These are phyloP conservation scores for Isichthys henryi DNA, from an alignment of 2,113 vertebrate genomes.

Conservation along the genomic window DNA sequence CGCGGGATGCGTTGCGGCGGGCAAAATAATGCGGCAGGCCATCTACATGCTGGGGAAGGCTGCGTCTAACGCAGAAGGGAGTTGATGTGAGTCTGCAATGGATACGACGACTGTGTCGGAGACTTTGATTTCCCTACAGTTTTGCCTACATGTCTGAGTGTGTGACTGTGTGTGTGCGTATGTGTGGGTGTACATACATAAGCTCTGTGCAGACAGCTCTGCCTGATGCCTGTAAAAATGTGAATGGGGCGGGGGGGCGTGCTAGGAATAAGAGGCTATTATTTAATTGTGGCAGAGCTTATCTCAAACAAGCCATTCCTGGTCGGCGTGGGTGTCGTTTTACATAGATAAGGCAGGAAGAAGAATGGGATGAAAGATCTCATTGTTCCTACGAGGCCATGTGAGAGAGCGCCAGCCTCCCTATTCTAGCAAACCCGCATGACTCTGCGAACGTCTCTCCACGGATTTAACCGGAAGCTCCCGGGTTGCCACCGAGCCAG, in stretches of 20 bases:
- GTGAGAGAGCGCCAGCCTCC: not conserved
- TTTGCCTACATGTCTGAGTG: not conserved
- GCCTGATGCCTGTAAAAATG: not conserved
- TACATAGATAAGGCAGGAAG: not conserved
- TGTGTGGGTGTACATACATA: not conserved
- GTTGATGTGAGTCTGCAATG: not conserved
- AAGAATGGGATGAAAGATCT: not conserved
- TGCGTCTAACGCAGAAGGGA: not conserved
- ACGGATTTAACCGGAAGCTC: not conserved
- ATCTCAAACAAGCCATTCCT: not conserved
- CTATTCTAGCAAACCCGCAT: not conserved
- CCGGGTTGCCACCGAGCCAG: not conserved
- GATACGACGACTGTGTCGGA: not conserved
- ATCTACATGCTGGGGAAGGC: not conserved
- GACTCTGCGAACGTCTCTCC: not conserved
- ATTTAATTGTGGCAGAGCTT: conserved; percentile 1
- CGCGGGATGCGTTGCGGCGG: not conserved
- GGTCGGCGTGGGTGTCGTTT: not conserved
- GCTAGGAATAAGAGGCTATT: not conserved
- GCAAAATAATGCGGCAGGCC: not conserved
- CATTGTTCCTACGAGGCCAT: not conserved
- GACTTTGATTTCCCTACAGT: not conserved
- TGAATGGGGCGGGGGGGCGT: not conserved
- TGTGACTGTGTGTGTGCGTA: not conserved
- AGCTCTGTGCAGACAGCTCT: not conserved